Percentiles rank a stretch among this genome's conserved stretches.
These are phyloP conservation scores for Lasiurus borealis DNA, from an alignment of 2,113 vertebrate genomes.

Conservation along the genomic window DNA sequence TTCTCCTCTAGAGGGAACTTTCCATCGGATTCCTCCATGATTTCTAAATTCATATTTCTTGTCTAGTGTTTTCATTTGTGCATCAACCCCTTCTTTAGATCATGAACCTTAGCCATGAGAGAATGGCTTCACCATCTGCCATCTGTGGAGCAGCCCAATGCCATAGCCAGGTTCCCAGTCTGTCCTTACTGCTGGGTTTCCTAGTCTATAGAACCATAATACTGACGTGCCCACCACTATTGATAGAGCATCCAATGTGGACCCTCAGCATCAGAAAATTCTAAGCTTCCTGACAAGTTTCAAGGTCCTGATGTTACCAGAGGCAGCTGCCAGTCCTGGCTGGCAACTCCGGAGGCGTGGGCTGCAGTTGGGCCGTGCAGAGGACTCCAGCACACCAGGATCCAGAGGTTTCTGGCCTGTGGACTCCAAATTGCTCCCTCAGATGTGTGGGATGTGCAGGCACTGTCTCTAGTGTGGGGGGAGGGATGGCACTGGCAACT, in stretches of 20 bases:
- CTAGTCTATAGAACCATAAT: constrained; percentile 35
- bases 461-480: not conserved
- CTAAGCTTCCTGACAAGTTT: constrained; percentile 63
- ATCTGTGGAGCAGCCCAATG: not conserved
- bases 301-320: not conserved
- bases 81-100: no score
- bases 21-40: no score
- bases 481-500: not conserved
- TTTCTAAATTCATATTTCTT: no score
- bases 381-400: not conserved
- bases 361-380: not conserved
- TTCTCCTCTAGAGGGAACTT: no score
- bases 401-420: not conserved
- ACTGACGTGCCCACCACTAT: not conserved
- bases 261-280: not conserved
- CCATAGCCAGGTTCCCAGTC: constrained; percentile 18
- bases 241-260: not conserved
- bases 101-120: no score
- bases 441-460: not conserved
- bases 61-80: no score
- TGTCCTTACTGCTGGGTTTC: not conserved
- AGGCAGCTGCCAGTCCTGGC: not conserved
- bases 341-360: not conserved
- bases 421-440: not conserved
- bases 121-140: not conserved